phyloP scores from a whole-genome alignment of 92 coral and sea anemone genomes.

The Siderastrea siderea region DNA sequence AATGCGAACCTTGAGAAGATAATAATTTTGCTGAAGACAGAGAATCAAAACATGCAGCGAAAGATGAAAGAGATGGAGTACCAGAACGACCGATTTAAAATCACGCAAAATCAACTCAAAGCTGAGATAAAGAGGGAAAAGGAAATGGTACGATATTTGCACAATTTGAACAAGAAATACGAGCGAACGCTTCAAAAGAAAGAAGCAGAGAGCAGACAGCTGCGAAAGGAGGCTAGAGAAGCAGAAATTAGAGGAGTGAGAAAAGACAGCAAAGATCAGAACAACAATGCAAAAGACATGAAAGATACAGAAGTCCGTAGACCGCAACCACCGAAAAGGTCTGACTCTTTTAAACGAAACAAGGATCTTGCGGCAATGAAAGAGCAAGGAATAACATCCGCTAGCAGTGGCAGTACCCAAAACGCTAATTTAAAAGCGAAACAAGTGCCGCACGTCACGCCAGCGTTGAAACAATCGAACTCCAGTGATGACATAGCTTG shows the following conservation, averaged over 20 bases:
- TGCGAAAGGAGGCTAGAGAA: slow-evolving; percentile 77
- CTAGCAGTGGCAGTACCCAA: slow-evolving; percentile 15
- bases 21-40: slow-evolving; percentile 86
- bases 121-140: slow-evolving; percentile 86
- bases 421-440: slow-evolving; percentile 37
- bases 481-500: slow-evolving; percentile 68
- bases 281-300: slow-evolving; percentile 40
- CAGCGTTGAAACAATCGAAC: slow-evolving; percentile 61
- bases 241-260: slow-evolving; percentile 49
- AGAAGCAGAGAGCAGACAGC: slow-evolving; percentile 86
- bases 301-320: slow-evolving; percentile 66
- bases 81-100: slow-evolving; percentile 89
- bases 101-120: slow-evolving; percentile 90
- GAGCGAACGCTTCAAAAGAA: slow-evolving; percentile 92
- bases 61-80: slow-evolving; percentile 90
- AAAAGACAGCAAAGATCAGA: slow-evolving; percentile 27
- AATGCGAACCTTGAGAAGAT: slow-evolving; percentile 92
- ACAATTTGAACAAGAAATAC: slow-evolving; percentile 87
- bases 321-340: slow-evolving; percentile 91
- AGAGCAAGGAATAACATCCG: slow-evolving; percentile 60
- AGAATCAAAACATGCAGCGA: slow-evolving; percentile 85
- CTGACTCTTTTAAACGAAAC: slow-evolving; percentile 87
- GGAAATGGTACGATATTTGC: slow-evolving; percentile 90
- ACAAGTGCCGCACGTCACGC: slow-evolving; percentile 44
- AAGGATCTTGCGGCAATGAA: slow-evolving; percentile 69